Base-by-base conservation (phyloP, 2,888 invertebrate species). In the Antheraea yamamai region DNA sequence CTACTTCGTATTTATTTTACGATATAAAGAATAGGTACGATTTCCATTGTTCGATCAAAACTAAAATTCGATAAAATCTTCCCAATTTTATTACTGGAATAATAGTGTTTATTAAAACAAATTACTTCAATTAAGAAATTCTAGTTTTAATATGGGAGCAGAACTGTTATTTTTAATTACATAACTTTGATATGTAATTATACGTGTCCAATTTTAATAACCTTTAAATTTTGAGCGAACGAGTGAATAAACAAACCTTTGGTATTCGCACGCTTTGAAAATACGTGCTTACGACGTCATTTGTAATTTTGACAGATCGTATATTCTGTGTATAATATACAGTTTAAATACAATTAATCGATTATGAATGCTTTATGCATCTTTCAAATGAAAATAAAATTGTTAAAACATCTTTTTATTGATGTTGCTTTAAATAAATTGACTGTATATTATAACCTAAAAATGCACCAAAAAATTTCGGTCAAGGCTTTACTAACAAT, bases 401-500 rank as follows among this genome's bases (percentile, higher is more conserved):
- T 58, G n/a, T 58, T 58, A 23, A 23, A 61, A 23, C 23, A 61
- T 23, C 0, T 61, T 61, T 66, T 2, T 30, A 30, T 66, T 66
- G 0, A 1, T 30, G 14, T 16, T 20, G 4, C 64, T 30, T 66
- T 66, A 30, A 66, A 30, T 30, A 30, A 66, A 66, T 30, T 18
- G 64, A 66, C 64, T 30, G 64, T 66, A 30, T 30, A 30, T 30
- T 66, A 26, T 66, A 66, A 66, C 30, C 64, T 14, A 6, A 30
- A 20, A 2, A 30, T 66, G 64, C 64, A 66, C 64, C 16, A 16
- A 30, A 66, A 26, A 66, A 16, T 16, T 4, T 66, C 26, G 64
- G 64, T 66, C 30, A 66, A 66, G 16, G 64, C 64, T 66, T 78
- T 79, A 76, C 55, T 81, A 78, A 74, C 78, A 79, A 73, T 77